Percentiles rank a stretch among this genome's conserved stretches.
Conservation (phyloP, 2,797 vertebrate genomes). For the Phoeniculus purpureus region DNA sequence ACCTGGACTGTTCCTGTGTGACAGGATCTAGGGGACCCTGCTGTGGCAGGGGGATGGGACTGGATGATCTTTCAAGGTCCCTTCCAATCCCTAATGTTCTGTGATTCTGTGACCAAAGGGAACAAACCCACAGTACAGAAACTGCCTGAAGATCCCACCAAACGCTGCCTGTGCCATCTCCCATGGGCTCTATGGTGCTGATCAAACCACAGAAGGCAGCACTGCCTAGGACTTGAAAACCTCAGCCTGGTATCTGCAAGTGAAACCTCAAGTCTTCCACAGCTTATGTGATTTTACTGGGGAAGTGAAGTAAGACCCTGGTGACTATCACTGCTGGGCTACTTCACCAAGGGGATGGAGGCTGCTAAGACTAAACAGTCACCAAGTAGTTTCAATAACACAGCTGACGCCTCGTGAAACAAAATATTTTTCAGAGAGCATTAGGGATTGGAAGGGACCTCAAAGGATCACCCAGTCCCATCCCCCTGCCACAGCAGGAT, state of each 20-base stretch:
- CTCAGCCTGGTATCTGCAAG: background rate
- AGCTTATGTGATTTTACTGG: background rate
- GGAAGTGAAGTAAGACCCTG: background rate
- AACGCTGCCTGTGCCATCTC: fast-evolving
- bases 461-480: no score
- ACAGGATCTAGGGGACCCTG: no score
- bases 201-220: background rate
- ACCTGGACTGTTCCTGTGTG: no score
- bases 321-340: background rate
- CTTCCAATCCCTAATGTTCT: no score
- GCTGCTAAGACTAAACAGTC: background rate
- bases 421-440: background rate
- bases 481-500: no score
- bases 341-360: fast-evolving
- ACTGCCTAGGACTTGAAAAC: background rate
- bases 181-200: background rate
- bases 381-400: background rate
- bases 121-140: background rate
- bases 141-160: background rate
- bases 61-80: no score
- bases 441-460: no score
- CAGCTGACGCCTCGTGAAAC: background rate
- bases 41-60: no score
- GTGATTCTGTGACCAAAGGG: no score
- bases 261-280: background rate